Conservation (phyloP, 1,140 invertebrate species). For the Bathynomus jamesi region DNA sequence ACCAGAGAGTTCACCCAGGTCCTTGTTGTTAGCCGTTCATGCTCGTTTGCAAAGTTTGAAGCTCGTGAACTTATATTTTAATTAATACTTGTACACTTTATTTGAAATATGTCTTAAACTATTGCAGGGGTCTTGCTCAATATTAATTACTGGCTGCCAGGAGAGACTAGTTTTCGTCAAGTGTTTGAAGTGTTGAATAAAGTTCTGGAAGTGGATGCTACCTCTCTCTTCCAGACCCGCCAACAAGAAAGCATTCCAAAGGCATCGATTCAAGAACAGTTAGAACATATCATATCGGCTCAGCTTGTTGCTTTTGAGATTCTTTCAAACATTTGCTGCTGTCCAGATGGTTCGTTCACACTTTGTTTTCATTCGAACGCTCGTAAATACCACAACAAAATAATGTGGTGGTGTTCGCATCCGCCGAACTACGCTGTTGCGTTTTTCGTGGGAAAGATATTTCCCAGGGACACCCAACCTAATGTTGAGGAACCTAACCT, state of each 20-base stretch:
- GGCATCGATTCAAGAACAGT: constrained; percentile 33
- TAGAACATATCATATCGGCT: constrained; percentile 49
- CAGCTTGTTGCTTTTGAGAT: constrained; percentile 61
- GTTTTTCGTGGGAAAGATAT: no score
- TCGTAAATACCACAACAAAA: no score
- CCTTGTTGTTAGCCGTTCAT: no score
- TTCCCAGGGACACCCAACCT: no score
- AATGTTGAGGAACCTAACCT: no score
- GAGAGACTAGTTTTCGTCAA: constrained; percentile 38
- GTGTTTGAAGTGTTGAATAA: constrained; percentile 44
- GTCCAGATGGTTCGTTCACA: constrained; percentile 49
- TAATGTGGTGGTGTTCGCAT: no score
- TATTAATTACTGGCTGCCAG: constrained; percentile 43
- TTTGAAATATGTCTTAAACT: neutral
- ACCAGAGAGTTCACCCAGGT: no score
- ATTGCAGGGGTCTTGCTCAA: constrained; percentile 45
- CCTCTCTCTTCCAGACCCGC: neutral
- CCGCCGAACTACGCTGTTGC: no score
- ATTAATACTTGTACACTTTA: no score
- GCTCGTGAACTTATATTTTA: no score
- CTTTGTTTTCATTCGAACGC: no score
- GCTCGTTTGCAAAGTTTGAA: no score
- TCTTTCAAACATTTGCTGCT: constrained; percentile 61
- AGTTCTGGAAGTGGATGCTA: constrained; percentile 6
- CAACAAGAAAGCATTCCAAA: neutral